Conservation (phyloP, 2,888 invertebrate species). For the Xestia rhomboidea region DNA sequence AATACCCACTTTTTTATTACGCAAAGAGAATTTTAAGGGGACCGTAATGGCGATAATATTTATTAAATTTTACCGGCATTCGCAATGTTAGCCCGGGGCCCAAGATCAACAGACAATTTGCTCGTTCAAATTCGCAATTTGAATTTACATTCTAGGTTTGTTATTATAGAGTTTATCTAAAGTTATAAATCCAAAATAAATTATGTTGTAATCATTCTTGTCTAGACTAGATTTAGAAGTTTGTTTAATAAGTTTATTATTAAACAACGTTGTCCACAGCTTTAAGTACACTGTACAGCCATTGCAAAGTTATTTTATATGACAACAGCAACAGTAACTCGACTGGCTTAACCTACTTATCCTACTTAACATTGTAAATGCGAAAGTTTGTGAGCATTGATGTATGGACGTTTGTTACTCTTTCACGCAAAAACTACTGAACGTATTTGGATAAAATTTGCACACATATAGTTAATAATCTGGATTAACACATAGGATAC, state of each 20-base stretch:
- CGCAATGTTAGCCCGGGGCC: constrained; percentile 3
- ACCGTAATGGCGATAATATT: constrained; percentile 36
- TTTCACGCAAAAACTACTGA: too few relatives aligned
- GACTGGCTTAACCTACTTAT: too few relatives aligned
- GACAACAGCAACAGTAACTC: neutral
- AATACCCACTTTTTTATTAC: constrained; percentile 44
- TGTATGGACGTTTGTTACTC: too few relatives aligned
- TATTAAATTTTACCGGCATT: constrained; percentile 31
- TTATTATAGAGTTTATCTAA: constrained; percentile 5
- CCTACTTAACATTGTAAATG: too few relatives aligned
- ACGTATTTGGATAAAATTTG: too few relatives aligned
- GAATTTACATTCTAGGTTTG: constrained; percentile 8
- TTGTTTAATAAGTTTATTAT: neutral
- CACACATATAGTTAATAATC: too few relatives aligned
- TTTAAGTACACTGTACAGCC: neutral
- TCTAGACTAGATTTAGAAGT: constrained; percentile 2
- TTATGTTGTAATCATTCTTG: neutral
- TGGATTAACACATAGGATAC: too few relatives aligned
- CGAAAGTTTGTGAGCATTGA: too few relatives aligned
- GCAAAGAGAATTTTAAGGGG: constrained; percentile 32
- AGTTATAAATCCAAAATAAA: constrained; percentile 10
- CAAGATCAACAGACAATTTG: constrained; percentile 25
- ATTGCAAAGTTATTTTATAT: neutral
- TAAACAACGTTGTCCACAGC: neutral
- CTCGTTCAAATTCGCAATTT: constrained; percentile 8